Evolutionary conservation across 2,797 vertebrate species (phyloP).

Genomic region (Cuculus canorus): DNA sequence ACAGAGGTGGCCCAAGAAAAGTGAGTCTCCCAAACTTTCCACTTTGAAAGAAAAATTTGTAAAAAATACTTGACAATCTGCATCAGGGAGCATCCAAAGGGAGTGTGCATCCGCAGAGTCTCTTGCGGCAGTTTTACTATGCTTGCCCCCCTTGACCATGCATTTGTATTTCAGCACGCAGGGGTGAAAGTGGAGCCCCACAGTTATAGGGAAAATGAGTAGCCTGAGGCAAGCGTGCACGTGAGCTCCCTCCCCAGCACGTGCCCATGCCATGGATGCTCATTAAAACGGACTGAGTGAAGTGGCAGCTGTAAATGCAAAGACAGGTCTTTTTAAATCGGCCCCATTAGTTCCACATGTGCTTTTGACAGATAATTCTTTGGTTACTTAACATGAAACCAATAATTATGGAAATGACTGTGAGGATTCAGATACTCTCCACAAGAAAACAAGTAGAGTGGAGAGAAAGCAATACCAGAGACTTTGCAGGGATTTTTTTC

Average conservation of each 20-base stretch:
- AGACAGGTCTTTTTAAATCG: constrained; percentile 48
- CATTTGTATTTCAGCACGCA: fast-evolving
- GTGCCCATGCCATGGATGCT: not conserved
- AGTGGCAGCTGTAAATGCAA: constrained; percentile 16
- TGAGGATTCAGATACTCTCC: not conserved
- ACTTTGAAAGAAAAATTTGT: not conserved
- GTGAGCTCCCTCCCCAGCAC: not conserved
- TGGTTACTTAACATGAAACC: constrained; percentile 37
- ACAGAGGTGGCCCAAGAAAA: not conserved
- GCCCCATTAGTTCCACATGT: constrained; percentile 67
- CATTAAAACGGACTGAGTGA: not conserved
- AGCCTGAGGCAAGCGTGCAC: fast-evolving
- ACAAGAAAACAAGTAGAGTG: fast-evolving
- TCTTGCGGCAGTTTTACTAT: not conserved
- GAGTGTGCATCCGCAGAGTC: fast-evolving
- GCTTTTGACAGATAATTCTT: constrained; percentile 47
- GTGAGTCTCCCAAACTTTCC: not conserved
- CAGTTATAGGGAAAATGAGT: fast-evolving
- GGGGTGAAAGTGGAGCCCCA: not conserved
- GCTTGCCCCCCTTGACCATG: fast-evolving
- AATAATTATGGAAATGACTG: constrained; percentile 63
- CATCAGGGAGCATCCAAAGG: not conserved
- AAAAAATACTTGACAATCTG: not conserved
- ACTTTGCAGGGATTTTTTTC: not conserved
- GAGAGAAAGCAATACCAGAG: not conserved